These are phyloP conservation scores for Trimorus sp. DNA, from an alignment of 2,888 invertebrate genomes.

Conservation along the genomic window DNA sequence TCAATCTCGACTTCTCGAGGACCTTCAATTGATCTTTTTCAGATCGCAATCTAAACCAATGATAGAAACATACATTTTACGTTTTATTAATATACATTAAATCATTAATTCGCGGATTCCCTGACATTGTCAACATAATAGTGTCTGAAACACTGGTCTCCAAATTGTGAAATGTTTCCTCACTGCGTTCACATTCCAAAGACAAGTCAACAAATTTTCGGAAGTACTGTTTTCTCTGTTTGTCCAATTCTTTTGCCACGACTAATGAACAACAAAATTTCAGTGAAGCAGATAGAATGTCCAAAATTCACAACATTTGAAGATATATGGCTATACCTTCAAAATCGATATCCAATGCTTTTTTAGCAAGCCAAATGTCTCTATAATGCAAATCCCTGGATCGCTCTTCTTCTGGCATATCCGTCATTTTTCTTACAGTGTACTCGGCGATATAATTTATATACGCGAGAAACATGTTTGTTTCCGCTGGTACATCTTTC, in stretches of 20 bases:
- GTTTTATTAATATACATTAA: too few relatives aligned
- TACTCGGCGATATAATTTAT: constrained; percentile 65
- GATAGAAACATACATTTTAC: too few relatives aligned
- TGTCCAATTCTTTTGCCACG: constrained; percentile 24
- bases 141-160: too few relatives aligned
- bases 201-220: constrained; percentile 5
- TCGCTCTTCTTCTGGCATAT: constrained; percentile 57
- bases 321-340: constrained; percentile 16
- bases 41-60: too few relatives aligned
- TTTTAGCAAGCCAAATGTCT: constrained; percentile 23
- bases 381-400: constrained; percentile 49
- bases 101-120: too few relatives aligned
- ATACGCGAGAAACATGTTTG: constrained; percentile 59
- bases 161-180: neutral
- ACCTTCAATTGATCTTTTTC: too few relatives aligned
- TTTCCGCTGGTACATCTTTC: constrained; percentile 1
- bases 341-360: neutral
- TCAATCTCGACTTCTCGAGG: too few relatives aligned
- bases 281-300: neutral
- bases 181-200: neutral
- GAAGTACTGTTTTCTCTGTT: constrained; percentile 25
- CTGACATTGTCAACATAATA: too few relatives aligned
- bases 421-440: constrained; percentile 44
- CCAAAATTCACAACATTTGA: neutral
- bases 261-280: constrained; percentile 18